A percentile compares a stretch with the other conserved stretches of the same genome.
phyloP scores from a whole-genome alignment of 2,797 vertebrate species.

The Sorex maritimensis region DNA sequence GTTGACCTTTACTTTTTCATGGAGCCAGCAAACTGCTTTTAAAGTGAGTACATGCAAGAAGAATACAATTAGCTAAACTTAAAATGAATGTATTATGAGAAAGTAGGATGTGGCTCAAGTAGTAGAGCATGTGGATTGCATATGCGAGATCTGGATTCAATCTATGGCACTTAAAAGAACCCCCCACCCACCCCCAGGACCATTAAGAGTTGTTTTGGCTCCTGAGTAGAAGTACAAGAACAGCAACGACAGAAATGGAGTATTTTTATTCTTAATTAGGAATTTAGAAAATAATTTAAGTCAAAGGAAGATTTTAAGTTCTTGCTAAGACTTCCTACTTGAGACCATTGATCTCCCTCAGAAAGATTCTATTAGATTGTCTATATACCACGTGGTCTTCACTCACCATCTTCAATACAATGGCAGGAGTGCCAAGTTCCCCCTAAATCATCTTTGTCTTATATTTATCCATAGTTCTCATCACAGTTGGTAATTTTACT shows the following conservation, averaged over 20 bases:
- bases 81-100: background rate
- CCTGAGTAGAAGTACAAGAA: too few species aligned
- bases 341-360: background rate
- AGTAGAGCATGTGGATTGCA: too few species aligned
- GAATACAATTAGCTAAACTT: background rate
- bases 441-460: background rate
- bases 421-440: background rate
- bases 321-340: background rate
- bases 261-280: slow-evolving; percentile 29
- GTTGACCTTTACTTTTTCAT: background rate
- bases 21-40: background rate
- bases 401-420: background rate
- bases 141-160: too few species aligned
- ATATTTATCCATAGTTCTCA: background rate
- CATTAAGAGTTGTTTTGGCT: too few species aligned
- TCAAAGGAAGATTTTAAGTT: background rate
- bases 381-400: rapidly evolving
- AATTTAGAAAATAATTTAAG: slow-evolving; percentile 2
- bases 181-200: too few species aligned
- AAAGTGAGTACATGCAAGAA: background rate
- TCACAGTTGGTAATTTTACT: slow-evolving; percentile 7
- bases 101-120: too few species aligned
- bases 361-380: too few species aligned
- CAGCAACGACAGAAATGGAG: too few species aligned
- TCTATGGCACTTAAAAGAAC: too few species aligned